Percentiles rank a stretch among this genome's conserved stretches.
phyloP scores from a whole-genome alignment of 2,113 vertebrate species.

The Notiomystis cincta region DNA sequence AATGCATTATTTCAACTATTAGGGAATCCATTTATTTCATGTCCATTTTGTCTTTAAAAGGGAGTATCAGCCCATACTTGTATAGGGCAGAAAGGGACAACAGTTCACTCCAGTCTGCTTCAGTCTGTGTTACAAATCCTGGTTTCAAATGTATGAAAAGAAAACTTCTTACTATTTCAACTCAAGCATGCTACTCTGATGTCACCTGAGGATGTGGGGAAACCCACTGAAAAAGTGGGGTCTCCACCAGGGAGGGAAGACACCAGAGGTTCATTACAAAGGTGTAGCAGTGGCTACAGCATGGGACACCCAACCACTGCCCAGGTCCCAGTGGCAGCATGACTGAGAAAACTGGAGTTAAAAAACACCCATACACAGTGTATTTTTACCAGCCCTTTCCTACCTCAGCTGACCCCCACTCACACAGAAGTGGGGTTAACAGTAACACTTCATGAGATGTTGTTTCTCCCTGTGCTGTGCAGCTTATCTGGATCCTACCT shows the following conservation, averaged over 20 bases:
- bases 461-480: neutral
- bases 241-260: neutral
- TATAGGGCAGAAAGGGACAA: neutral
- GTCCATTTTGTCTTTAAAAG: neutral
- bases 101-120: neutral
- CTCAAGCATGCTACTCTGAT: neutral
- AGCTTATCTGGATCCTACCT: neutral
- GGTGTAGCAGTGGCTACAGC: accelerated
- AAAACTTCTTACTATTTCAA: neutral
- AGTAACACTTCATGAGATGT: neutral
- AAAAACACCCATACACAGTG: neutral
- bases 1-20: accelerated
- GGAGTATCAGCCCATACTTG: neutral
- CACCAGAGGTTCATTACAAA: neutral
- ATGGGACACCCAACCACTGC: neutral
- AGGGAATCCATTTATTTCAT: neutral
- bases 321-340: neutral
- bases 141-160: neutral
- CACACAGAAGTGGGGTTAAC: neutral
- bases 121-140: neutral
- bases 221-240: neutral
- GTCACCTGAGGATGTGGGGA: accelerated
- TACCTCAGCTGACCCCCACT: neutral
- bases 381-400: neutral
- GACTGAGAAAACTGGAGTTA: neutral